Base-by-base conservation (phyloP, 2,113 vertebrate genomes). In the Amia ocellicauda region DNA sequence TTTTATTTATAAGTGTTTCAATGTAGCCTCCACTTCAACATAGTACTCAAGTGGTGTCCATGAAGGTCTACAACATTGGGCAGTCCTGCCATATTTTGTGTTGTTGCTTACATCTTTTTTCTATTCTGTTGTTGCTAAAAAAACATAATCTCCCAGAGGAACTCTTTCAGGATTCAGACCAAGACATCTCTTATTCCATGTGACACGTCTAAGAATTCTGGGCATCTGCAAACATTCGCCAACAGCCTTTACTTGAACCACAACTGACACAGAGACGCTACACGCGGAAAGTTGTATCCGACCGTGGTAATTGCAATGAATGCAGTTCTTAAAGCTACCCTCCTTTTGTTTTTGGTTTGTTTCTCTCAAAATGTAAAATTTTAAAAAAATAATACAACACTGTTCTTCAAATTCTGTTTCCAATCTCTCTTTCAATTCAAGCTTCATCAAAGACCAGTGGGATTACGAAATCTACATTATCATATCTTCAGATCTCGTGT, bases 1-100 rank as follows among this genome's bases (percentile, higher is more conserved):
- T 76, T 60, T 66, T 73, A 82, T 85, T 87, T 86, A 78, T 85
- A 70, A 57, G 59, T 72, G 72, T 75, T 72, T 58, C 62, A 55
- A 69, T 64, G 67, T 62, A 76, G 66, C 69, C 67, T 66, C 69
- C 67, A 74, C 71, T 67, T 58, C 67, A 64, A 70, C 78, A 67
- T 64, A 73, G 70, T 74, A 68, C 65, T 75, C 71, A 73, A 74
- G 66, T 58, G 64, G 73, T 63, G 70, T 69, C 56, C 47, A 70
- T 69, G 72, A 64, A 40, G 64, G 69, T 70, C 65, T 75, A 69
- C 68, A 67, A 56, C 67, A 64, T 71, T 73, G 40, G 26, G 41
- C 57, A 22, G 31, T 49, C 63, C 28, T 58, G 16, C 17, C 14
- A 10, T 36, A 11, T 26, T 50, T 36, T 36, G 31, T 36, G 31